phyloP scores from a whole-genome alignment of 1,140 invertebrate species.

The Drosophila lini region DNA sequence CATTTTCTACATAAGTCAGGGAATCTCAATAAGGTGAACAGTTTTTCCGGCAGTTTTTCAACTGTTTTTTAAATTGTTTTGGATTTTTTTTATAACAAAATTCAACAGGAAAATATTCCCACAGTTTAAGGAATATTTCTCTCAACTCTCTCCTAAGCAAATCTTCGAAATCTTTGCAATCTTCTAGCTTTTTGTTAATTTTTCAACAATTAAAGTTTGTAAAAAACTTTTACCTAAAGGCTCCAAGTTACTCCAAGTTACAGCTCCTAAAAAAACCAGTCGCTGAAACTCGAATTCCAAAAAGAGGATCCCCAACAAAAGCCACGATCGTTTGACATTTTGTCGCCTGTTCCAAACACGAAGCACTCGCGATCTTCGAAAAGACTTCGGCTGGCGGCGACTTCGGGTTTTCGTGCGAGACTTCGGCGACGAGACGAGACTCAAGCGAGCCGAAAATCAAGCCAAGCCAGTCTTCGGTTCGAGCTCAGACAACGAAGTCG shows the following conservation, averaged over 20 bases:
- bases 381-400: constrained; percentile 4
- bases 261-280: constrained; percentile 57
- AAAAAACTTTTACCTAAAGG: not conserved
- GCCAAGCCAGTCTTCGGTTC: constrained; percentile 63
- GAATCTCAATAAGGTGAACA: not conserved
- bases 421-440: not conserved
- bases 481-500: constrained; percentile 62
- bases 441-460: constrained; percentile 33
- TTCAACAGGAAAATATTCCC: not conserved
- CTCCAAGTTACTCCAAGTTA: not conserved
- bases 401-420: not conserved
- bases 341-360: constrained; percentile 52
- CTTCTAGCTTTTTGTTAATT: not conserved
- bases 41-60: not conserved
- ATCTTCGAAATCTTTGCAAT: no score
- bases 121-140: no score
- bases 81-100: not conserved
- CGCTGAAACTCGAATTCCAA: constrained; percentile 37
- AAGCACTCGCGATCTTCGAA: constrained; percentile 12
- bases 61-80: not conserved
- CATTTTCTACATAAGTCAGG: not conserved
- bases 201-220: not conserved
- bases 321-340: constrained; percentile 71
- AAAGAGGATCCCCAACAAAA: constrained; percentile 39
- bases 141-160: not conserved